Base-by-base conservation (phyloP, 1,140 invertebrate species). In the Dryas iulia region DNA sequence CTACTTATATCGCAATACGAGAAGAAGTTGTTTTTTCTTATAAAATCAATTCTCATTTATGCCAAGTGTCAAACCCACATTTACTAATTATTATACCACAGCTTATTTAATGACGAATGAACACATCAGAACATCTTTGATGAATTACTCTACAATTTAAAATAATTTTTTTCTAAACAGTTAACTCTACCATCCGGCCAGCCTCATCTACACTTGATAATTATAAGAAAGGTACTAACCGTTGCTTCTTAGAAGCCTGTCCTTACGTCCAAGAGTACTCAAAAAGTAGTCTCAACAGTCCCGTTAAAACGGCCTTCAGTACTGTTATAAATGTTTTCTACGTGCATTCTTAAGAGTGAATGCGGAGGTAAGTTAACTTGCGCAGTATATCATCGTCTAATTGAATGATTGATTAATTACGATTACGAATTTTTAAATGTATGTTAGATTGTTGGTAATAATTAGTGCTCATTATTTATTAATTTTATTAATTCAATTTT, bases 181-280 rank as follows among this genome's bases (percentile, higher is more conserved):
- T 54, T 63, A 68, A 23, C 3, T 33, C 52, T 56, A 23, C 31
- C 52, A 68, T 68, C 59, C 59, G 60, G 53, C 54, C 53, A 54
- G 25, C 31, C 25, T 57, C 53, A 69, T 63, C 59, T 31, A 63
- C 59, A 25, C 59, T 33, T 59, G 63, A 58, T 66, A 69, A 68
- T 69, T 69, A 69, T 39, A 69, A 69, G 58, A 67, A 67, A 60
- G 33, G 31, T 47, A 35, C 47, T 26, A 2, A 7, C 66, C 66
- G 66, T 69, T 69, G 66, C 31, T 69, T 69, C 66, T 58, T 18
- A 58, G 66, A 69, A 69, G 59, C 7, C 59, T 39, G 53, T 63
- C 25, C 59, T 63, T 61, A 18, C 21, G 33, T 56, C 25, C 31
- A 52, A 60, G n/a, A 61, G 52, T 57, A 33, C 53, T 63, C 53